Percentiles rank a stretch among this genome's conserved stretches.
Conservation (phyloP, 2,888 invertebrate species). For the Acanthosepion esculentum region DNA sequence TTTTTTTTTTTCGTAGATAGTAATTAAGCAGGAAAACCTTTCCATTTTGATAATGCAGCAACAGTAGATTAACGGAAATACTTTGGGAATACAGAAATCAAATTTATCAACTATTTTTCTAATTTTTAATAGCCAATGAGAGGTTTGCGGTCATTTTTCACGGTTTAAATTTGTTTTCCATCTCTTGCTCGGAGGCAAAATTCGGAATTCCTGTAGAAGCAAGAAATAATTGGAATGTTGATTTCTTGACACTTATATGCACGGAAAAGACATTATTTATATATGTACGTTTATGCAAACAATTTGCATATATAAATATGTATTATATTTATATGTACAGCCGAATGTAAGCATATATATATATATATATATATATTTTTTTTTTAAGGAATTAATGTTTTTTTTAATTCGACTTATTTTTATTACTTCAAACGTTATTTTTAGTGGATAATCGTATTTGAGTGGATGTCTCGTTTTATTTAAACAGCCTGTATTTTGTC, state of each 20-base stretch:
- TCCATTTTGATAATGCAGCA: conserved; percentile 33
- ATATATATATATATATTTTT: too few species aligned
- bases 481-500: too few species aligned
- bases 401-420: too few species aligned
- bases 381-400: too few species aligned
- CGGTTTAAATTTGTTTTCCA: conserved; percentile 8
- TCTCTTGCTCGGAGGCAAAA: background rate
- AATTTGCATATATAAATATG: background rate
- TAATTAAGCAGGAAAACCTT: conserved; percentile 33
- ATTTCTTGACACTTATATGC: background rate
- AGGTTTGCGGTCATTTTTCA: conserved; percentile 33
- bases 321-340: background rate
- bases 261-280: background rate
- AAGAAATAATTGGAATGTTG: background rate
- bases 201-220: background rate
- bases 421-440: too few species aligned
- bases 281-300: background rate
- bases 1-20: background rate
- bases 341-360: too few species aligned
- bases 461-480: too few species aligned
- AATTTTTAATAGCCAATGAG: conserved; percentile 33
- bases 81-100: conserved; percentile 33
- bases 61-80: background rate
- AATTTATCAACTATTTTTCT: conserved; percentile 33
- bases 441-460: too few species aligned